phyloP scores from a whole-genome alignment of 2,797 vertebrate genomes.

The Crocodylus rhombifer region DNA sequence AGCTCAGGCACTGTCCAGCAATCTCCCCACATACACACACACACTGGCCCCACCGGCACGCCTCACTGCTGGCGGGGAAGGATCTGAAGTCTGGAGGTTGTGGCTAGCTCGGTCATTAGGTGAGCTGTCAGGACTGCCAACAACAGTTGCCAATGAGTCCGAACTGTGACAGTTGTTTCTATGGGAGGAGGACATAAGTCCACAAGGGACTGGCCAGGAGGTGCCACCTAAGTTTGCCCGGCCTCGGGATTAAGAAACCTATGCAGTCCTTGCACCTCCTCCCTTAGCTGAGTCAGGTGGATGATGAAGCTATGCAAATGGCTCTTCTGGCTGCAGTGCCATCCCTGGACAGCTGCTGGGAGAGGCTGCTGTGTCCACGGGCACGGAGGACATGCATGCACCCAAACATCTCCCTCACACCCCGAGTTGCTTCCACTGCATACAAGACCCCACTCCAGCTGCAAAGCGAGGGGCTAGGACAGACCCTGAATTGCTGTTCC shows the following conservation, averaged over 20 bases:
- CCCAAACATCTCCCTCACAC: neutral
- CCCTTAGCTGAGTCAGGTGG: neutral
- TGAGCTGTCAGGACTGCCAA: neutral
- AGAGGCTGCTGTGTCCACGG: neutral
- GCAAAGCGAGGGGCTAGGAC: neutral
- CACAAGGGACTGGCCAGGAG: neutral
- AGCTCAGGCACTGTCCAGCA: fast-evolving
- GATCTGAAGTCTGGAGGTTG: neutral
- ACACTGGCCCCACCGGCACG: neutral
- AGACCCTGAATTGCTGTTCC: neutral
- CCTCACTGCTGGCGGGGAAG: neutral
- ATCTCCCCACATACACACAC: neutral
- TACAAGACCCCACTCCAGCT: neutral
- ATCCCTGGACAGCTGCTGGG: neutral
- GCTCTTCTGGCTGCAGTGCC: neutral
- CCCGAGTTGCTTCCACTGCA: neutral
- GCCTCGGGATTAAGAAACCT: neutral
- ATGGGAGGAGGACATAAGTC: neutral
- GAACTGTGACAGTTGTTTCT: neutral
- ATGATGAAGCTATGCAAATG: neutral
- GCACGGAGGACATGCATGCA: neutral
- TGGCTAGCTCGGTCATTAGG: neutral
- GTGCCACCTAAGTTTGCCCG: neutral
- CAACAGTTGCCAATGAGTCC: neutral
- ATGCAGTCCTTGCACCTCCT: neutral